Conservation (phyloP, 2,888 invertebrate genomes). For the Spicauda simplicius region DNA sequence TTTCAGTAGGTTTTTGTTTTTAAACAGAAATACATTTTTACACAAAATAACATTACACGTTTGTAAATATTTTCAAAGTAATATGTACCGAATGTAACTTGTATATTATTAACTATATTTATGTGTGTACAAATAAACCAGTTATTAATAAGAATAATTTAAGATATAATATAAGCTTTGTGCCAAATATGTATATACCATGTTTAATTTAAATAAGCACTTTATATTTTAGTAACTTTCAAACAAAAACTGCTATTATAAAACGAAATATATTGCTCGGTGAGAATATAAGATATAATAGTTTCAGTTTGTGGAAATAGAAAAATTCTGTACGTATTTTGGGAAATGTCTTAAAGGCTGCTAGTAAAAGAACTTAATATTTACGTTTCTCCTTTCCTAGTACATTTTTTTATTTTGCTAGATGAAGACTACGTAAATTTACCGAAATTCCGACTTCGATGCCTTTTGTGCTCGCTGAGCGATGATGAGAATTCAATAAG, state of each 20-base stretch:
- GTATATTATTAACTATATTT: not conserved
- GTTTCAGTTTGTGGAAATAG: too few relatives aligned
- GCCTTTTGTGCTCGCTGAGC: too few relatives aligned
- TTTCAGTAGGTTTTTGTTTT: too few relatives aligned
- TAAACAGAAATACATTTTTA: too few relatives aligned
- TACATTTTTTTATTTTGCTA: too few relatives aligned
- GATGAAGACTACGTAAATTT: too few relatives aligned
- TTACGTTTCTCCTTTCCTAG: too few relatives aligned
- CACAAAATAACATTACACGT: not conserved
- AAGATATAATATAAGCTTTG: constrained; percentile 11
- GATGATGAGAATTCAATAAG: too few relatives aligned
- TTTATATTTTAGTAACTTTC: not conserved
- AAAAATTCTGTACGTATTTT: too few relatives aligned
- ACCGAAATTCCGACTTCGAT: too few relatives aligned
- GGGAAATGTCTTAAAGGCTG: too few relatives aligned
- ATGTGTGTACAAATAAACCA: constrained; percentile 14
- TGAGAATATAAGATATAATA: not conserved
- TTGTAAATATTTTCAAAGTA: constrained; percentile 12
- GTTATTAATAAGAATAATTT: constrained; percentile 1
- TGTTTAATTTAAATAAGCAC: not conserved
- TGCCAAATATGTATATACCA: constrained; percentile 23
- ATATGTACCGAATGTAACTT: not conserved
- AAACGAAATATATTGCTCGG: not conserved
- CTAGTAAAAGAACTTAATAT: too few relatives aligned
- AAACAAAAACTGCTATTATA: not conserved